phyloP scores from a whole-genome alignment of 2,797 vertebrate genomes.

The Hapalemur alaotrensis region DNA sequence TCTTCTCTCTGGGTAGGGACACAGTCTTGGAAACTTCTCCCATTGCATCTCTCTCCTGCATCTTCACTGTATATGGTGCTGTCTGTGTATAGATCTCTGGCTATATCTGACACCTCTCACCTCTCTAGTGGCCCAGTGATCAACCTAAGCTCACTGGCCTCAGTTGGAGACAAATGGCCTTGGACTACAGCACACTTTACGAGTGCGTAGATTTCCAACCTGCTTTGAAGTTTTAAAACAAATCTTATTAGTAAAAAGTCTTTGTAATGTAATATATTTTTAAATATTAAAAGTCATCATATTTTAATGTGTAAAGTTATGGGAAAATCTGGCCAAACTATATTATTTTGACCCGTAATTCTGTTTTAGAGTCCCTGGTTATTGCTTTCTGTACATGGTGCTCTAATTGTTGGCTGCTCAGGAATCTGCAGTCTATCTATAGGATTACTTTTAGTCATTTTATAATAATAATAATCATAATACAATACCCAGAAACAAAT shows the following conservation, averaged over 20 bases:
- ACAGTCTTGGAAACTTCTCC: background rate
- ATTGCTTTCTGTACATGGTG: background rate
- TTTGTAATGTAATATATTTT: background rate
- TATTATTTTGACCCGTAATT: background rate
- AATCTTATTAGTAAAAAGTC: background rate
- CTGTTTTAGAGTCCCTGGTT: background rate
- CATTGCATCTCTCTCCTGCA: background rate
- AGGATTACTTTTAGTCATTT: background rate
- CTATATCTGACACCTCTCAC: background rate
- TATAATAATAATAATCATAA: background rate
- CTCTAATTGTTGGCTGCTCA: background rate
- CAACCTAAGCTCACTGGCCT: background rate
- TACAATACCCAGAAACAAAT: background rate
- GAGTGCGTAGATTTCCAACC: background rate
- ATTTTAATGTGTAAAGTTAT: background rate
- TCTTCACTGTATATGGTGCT: background rate
- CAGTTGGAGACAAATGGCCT: background rate
- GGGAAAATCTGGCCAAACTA: background rate
- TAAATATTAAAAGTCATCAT: background rate
- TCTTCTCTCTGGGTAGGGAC: background rate
- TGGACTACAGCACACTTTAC: background rate
- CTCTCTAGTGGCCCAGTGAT: background rate
- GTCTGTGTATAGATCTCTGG: background rate
- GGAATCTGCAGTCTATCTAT: background rate
- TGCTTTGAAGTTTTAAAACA: conserved; percentile 8